phyloP scores from a whole-genome alignment of 1,140 invertebrate genomes.

The Cyclina sinensis region DNA sequence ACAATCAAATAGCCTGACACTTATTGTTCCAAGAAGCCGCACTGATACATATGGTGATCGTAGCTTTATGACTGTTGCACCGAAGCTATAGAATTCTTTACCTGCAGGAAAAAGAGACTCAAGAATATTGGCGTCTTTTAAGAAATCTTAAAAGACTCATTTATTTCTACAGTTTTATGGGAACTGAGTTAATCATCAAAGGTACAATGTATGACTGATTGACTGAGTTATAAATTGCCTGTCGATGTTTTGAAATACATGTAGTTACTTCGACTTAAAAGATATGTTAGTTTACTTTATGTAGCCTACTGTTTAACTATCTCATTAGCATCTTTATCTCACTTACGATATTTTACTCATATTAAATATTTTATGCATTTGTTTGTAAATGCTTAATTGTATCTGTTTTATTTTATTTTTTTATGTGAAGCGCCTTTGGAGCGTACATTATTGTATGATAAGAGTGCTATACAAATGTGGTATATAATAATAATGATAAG shows the following conservation, averaged over 20 bases:
- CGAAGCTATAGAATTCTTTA: constrained; percentile 24
- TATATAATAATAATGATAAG: too few species aligned
- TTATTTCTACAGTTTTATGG: neutral
- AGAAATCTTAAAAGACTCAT: constrained; percentile 25
- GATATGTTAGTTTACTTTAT: too few species aligned
- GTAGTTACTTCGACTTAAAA: too few species aligned
- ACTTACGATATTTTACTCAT: too few species aligned
- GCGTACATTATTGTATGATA: neutral
- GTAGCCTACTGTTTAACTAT: too few species aligned
- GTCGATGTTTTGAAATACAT: too few species aligned
- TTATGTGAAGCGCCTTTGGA: neutral
- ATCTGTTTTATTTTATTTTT: neutral
- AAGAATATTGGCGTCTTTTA: constrained; percentile 30
- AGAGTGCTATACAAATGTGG: neutral
- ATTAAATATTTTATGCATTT: neutral
- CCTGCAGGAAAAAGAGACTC: constrained; percentile 3
- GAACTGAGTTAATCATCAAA: too few species aligned
- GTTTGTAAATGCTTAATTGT: neutral
- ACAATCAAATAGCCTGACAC: neutral
- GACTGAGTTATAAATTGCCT: too few species aligned
- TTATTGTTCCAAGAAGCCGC: constrained; percentile 15
- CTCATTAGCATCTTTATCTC: too few species aligned
- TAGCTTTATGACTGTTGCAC: constrained; percentile 14
- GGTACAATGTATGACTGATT: too few species aligned
- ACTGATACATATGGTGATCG: constrained; percentile 11